phyloP scores from a whole-genome alignment of 1,140 invertebrate species.

The Fopius arisanus region DNA sequence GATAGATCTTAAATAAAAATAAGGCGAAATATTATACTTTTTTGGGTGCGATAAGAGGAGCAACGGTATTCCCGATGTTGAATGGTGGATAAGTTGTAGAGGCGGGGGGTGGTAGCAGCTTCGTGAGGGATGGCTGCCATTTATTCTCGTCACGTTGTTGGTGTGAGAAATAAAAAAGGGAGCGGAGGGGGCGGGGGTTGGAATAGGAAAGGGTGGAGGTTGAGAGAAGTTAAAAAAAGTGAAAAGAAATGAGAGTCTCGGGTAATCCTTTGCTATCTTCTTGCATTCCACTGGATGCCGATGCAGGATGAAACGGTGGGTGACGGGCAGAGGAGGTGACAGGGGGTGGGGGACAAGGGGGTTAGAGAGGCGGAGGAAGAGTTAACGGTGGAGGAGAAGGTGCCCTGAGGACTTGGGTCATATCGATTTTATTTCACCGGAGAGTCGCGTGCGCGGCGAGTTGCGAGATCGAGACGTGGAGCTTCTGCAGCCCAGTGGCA shows the following conservation, averaged over 20 bases:
- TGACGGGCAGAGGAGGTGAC: neutral
- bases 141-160: slow-evolving; percentile 60
- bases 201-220: slow-evolving; percentile 30
- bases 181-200: neutral
- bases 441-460: slow-evolving; percentile 38
- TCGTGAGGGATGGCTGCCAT: slow-evolving; percentile 49
- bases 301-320: slow-evolving; percentile 40
- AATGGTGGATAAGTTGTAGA: neutral
- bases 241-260: slow-evolving; percentile 27
- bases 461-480: slow-evolving; percentile 41
- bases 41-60: neutral
- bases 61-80: neutral
- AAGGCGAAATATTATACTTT: neutral
- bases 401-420: slow-evolving; percentile 40
- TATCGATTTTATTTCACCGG: slow-evolving; percentile 63
- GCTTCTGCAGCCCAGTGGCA: neutral
- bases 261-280: slow-evolving; percentile 58
- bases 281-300: slow-evolving; percentile 51
- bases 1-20: neutral
- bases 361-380: too few species aligned
- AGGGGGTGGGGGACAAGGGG: neutral
- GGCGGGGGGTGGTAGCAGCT: slow-evolving; percentile 13
- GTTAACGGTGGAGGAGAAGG: too few species aligned
- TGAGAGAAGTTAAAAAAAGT: neutral
- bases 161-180: slow-evolving; percentile 29